A percentile compares a stretch with the other conserved stretches of the same genome.
These are phyloP conservation scores for Candoia aspera DNA, from an alignment of 2,113 vertebrate genomes.

Conservation along the genomic window DNA sequence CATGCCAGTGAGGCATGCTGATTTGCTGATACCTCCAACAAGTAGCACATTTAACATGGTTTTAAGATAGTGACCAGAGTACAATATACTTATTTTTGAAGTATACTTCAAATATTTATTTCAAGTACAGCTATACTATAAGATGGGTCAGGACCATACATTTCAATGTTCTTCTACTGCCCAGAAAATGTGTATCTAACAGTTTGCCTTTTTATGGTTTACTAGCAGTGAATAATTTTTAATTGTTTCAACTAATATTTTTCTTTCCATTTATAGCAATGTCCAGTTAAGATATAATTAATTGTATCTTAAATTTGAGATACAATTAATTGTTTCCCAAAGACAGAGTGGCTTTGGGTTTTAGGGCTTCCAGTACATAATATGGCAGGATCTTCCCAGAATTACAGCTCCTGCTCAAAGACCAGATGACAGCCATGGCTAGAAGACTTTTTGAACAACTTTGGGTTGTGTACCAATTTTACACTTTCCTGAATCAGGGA, in stretches of 20 bases:
- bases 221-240: slow-evolving; percentile 3
- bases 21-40: too few relatives aligned
- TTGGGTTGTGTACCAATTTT: background rate
- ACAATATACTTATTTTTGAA: background rate
- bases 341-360: background rate
- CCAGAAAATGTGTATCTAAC: background rate
- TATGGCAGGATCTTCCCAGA: background rate
- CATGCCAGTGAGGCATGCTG: too few relatives aligned
- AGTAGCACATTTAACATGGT: too few relatives aligned
- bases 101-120: background rate
- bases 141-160: background rate
- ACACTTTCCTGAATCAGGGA: background rate
- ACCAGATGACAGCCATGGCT: background rate
- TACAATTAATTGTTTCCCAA: background rate
- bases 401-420: background rate
- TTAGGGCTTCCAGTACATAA: background rate
- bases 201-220: background rate
- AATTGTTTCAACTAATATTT: slow-evolving; percentile 48
- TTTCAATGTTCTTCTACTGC: background rate
- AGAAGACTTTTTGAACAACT: background rate
- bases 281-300: slow-evolving; percentile 39
- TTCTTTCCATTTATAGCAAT: slow-evolving; percentile 47
- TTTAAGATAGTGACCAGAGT: background rate
- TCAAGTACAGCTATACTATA: background rate
- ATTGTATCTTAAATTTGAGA: background rate